A percentile compares a stretch with the other conserved stretches of the same genome.
Conservation (phyloP, 2,113 vertebrate species). For the Calidris pugnax region DNA sequence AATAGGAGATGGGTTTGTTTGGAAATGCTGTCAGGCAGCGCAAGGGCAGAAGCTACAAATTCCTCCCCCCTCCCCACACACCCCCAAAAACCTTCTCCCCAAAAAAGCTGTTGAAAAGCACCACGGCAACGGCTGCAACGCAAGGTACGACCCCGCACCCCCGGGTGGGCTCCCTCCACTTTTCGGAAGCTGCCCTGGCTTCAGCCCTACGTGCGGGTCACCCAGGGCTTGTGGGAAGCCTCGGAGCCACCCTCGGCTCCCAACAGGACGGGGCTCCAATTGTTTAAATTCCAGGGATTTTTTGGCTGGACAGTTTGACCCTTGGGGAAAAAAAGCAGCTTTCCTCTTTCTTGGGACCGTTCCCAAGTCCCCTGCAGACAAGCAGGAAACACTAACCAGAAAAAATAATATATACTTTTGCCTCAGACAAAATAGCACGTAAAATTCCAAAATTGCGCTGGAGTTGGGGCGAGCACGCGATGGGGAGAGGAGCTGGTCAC, state of each 20-base stretch:
- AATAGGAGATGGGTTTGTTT: not conserved
- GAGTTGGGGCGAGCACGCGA: rapidly evolving
- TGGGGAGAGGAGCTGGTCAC: not conserved
- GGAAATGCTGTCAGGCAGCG: not conserved
- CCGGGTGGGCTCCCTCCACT: not conserved
- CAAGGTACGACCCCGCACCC: rapidly evolving
- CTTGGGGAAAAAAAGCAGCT: not conserved
- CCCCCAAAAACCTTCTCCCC: not conserved
- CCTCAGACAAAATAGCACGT: not conserved
- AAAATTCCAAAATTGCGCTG: rapidly evolving
- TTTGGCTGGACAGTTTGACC: slow-evolving; percentile 43
- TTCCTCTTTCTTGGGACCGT: not conserved
- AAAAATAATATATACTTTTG: not conserved
- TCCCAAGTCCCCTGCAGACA: not conserved
- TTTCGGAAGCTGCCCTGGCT: not conserved
- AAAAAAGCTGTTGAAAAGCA: not conserved
- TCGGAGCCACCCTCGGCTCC: not conserved
- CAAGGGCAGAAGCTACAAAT: not conserved
- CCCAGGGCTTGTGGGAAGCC: not conserved
- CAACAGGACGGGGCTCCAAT: not conserved
- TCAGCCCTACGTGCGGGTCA: not conserved
- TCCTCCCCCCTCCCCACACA: not conserved
- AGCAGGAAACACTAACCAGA: not conserved
- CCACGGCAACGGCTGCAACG: rapidly evolving
- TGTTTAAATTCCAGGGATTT: slow-evolving; percentile 51